Evolutionary conservation across 2,113 vertebrate species (phyloP), one percentile per base, ranked within the genome.

Genomic region (Hippocampus zosterae): DNA sequence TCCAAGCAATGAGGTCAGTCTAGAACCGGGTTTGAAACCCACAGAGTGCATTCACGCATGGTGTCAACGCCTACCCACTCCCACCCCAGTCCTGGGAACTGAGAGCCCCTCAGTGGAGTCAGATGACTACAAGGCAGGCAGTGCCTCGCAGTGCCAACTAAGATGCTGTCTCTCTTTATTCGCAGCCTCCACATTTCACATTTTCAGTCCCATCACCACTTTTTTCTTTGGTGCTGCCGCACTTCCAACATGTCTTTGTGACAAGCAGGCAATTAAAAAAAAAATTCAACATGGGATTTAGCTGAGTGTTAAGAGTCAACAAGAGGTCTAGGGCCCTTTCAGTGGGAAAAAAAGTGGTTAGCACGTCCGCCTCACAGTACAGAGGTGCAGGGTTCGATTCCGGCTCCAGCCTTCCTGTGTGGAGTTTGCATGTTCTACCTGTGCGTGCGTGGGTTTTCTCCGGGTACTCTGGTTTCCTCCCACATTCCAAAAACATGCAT

Each of bases 101-200:
- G 56, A 80, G 72, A 74, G 65, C 73, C 46, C 67, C 65, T 68
- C 72, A 81, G 69, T 71, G 78, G 73, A 80, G 53, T 71, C 73
- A 83, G 83, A 75, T 8, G 2, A 72, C 88, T 87, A 84, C 83
- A 65, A 86, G 88, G 80, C 63, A 85, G 81, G 82, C 89, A 56
- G 88, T 91, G 81, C 88, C 90, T 89, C 23, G 81, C 88, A 55
- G 87, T 67, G 77, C 76, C 79, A 84, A 81, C 83, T 83, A 81
- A 74, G 79, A 71, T 68, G 70, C 69, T 52, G 59, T 50, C 73
- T 64, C 57, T 69, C 53, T 69, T 60, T 56, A 33, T 37, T 70
- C 11, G 62, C 16, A 40, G 70, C 65, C 25, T 70, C 55, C 19
- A 13, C 59, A 37, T 37, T 52, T 52, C 6, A 16, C 8, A 48